Evolutionary conservation across 2,797 vertebrate genomes (phyloP).

Genomic region (Sternarchorhynchus goeldii): DNA sequence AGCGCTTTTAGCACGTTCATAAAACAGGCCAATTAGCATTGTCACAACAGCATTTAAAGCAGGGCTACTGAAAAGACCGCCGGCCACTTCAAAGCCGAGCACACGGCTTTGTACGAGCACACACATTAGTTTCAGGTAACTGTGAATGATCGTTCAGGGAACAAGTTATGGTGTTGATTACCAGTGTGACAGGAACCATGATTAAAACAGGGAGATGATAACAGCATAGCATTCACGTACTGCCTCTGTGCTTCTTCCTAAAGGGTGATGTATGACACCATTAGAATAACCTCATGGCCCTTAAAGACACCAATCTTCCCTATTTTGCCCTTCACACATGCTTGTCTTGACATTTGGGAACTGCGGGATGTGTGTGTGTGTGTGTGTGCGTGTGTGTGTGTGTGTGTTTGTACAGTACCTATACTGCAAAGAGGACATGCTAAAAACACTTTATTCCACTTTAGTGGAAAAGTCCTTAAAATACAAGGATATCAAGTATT

Average conservation of each 20-base stretch:
- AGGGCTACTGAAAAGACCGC: slow-evolving; percentile 71
- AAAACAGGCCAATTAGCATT: slow-evolving; percentile 78
- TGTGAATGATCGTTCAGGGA: slow-evolving; percentile 73
- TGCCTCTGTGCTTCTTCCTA: slow-evolving; percentile 78
- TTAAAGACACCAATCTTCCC: slow-evolving; percentile 80
- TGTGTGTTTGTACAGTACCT: slow-evolving; percentile 48
- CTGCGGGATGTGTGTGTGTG: slow-evolving; percentile 30
- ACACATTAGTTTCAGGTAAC: slow-evolving; percentile 59
- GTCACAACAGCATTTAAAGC: slow-evolving; percentile 77
- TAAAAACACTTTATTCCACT: not conserved
- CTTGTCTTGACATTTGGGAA: slow-evolving; percentile 76
- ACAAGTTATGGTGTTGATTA: slow-evolving; percentile 82
- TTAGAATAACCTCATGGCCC: slow-evolving; percentile 82
- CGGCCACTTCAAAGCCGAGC: slow-evolving; percentile 74
- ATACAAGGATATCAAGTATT: not conserved
- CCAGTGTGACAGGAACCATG: slow-evolving; percentile 79
- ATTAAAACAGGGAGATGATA: slow-evolving; percentile 82
- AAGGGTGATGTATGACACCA: slow-evolving; percentile 83
- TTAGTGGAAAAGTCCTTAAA: not conserved
- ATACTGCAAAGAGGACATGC: slow-evolving; percentile 17
- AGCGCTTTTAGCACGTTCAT: slow-evolving; percentile 72
- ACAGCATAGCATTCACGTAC: slow-evolving; percentile 81
- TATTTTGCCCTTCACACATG: slow-evolving; percentile 81
- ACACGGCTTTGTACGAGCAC: slow-evolving; percentile 50
- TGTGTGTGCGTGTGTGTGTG: slow-evolving; percentile 57